phyloP scores from a whole-genome alignment of 1,140 invertebrate species.

The Goniozus legneri region DNA sequence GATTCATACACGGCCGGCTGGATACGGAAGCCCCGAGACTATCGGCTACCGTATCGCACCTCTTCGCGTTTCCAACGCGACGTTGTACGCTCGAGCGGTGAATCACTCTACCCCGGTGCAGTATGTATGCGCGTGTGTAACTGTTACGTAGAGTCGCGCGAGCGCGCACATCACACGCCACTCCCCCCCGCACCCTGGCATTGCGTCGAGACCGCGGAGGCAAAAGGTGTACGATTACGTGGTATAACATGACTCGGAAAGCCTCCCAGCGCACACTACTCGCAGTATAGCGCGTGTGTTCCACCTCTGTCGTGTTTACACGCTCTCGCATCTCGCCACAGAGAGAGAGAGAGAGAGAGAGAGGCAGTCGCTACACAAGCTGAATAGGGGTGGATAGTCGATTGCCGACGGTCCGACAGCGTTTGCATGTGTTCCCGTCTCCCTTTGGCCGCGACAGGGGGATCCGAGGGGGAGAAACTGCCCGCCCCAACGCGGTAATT shows the following conservation, averaged over 20 bases:
- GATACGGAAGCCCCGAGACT: conserved; percentile 25
- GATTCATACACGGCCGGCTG: too few species aligned
- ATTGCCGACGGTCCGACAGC: conserved; percentile 4
- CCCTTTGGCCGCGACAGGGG: too few species aligned
- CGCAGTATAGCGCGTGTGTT: conserved; percentile 6
- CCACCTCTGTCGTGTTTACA: conserved; percentile 12
- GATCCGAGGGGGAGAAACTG: too few species aligned
- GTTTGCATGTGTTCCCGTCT: too few species aligned
- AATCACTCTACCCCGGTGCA: neutral
- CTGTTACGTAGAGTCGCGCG: too few species aligned
- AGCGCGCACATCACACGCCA: too few species aligned
- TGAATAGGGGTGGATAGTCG: conserved; percentile 6
- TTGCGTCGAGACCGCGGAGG: neutral
- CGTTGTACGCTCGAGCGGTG: neutral
- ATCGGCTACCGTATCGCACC: conserved; percentile 29
- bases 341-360: conserved; percentile 5
- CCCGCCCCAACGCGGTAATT: too few species aligned
- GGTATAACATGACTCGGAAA: conserved; percentile 17
- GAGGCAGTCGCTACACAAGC: conserved; percentile 4
- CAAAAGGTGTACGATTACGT: conserved; percentile 26
- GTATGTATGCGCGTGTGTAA: neutral
- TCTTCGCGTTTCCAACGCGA: conserved; percentile 10
- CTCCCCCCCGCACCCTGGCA: too few species aligned
- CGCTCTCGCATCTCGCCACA: neutral
- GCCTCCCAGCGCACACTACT: conserved; percentile 7